Conservation (phyloP, 92 coral and sea anemone species). For the Paramuricea clavata region DNA sequence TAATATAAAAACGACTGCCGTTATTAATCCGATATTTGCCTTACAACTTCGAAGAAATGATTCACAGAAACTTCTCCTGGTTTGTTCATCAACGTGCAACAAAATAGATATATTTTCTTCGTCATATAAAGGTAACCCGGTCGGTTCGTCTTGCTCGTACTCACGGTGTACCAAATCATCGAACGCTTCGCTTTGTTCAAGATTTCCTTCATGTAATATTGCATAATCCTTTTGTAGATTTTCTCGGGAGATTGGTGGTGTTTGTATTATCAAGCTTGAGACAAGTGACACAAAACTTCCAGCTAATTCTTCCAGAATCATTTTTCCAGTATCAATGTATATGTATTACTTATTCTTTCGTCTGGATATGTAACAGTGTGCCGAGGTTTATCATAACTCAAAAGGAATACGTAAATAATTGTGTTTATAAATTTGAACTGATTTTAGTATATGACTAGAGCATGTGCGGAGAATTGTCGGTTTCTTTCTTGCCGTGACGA, state of each 20-base stretch:
- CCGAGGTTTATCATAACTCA: no score
- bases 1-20: neutral
- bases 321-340: no score
- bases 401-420: no score
- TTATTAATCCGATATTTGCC: neutral
- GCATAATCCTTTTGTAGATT: neutral
- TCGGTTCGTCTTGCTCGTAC: neutral
- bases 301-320: neutral
- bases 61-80: neutral
- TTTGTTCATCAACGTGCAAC: neutral
- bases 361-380: no score
- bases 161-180: neutral
- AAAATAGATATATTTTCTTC: neutral
- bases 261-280: neutral
- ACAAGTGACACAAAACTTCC: neutral
- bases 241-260: neutral
- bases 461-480: no score
- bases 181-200: neutral
- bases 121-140: neutral
- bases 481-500: no score
- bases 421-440: no score
- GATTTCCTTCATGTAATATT: neutral
- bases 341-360: no score
- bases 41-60: neutral
- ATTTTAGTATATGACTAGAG: no score